These are phyloP conservation scores for Australoheros facetus DNA, from an alignment of 2,797 vertebrate species.

Conservation along the genomic window DNA sequence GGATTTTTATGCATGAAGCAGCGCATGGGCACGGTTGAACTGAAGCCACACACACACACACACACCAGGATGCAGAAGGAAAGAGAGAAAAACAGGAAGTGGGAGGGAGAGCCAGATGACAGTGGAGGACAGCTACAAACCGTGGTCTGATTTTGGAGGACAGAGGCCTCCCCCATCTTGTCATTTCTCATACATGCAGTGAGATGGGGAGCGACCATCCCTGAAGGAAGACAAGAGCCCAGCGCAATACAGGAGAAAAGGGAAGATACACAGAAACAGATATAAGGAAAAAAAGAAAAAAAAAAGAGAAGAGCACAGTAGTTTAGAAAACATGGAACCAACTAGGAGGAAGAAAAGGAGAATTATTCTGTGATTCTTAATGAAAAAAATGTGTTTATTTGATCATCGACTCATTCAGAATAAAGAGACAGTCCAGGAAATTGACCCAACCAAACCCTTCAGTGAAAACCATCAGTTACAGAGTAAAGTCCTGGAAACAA, in stretches of 20 bases:
- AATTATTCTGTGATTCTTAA: constrained; percentile 78
- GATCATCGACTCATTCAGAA: constrained; percentile 81
- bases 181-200: constrained; percentile 99
- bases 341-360: constrained; percentile 80
- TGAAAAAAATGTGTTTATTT: constrained; percentile 85
- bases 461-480: constrained; percentile 90
- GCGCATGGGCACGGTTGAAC: constrained; percentile 87
- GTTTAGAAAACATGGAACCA: constrained; percentile 88
- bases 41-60: constrained; percentile 87
- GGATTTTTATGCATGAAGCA: constrained; percentile 86
- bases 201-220: constrained; percentile 98
- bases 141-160: constrained; percentile 99
- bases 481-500: constrained; percentile 77
- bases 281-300: constrained; percentile 21
- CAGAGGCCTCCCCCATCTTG: constrained; percentile 98
- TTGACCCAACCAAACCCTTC: constrained; percentile 86
- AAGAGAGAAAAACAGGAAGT: constrained; percentile 78
- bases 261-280: constrained; percentile 79
- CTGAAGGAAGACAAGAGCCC: constrained; percentile 94
- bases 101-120: constrained; percentile 76
- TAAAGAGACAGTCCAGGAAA: constrained; percentile 94
- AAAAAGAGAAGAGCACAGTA: constrained; percentile 82
- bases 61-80: constrained; percentile 85
- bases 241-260: constrained; percentile 84
- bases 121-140: constrained; percentile 94